Conservation (phyloP, 2,113 vertebrate genomes). For the Elephas maximus region DNA sequence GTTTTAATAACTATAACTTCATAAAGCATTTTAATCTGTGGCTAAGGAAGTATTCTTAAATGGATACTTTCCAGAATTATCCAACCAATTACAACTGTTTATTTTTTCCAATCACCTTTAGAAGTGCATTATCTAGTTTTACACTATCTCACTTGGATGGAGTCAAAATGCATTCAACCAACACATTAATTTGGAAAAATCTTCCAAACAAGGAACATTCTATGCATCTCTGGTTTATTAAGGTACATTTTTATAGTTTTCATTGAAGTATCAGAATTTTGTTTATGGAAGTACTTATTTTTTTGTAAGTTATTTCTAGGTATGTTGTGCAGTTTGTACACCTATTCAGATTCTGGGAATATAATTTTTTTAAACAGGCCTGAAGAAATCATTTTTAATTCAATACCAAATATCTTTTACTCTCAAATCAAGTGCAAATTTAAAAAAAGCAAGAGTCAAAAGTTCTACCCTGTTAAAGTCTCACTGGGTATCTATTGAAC, state of each 20-base stretch:
- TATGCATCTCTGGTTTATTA: background rate
- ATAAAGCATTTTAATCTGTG: background rate
- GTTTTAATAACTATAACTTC: background rate
- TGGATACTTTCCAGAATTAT: background rate
- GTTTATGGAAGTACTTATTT: background rate
- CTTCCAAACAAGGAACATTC: background rate
- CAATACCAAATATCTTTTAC: background rate
- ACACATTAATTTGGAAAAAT: background rate
- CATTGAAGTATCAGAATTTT: background rate
- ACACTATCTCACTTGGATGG: background rate
- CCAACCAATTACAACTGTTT: background rate
- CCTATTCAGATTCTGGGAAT: background rate
- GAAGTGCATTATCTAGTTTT: background rate
- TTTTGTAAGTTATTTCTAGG: background rate
- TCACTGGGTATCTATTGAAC: background rate
- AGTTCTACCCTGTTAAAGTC: background rate
- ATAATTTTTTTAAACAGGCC: background rate
- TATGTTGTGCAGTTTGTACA: background rate
- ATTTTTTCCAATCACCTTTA: background rate
- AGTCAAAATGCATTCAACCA: background rate
- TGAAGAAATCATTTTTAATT: background rate
- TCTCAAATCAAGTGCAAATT: constrained; percentile 22
- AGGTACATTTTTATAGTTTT: background rate
- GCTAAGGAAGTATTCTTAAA: background rate
- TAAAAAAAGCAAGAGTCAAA: background rate